Evolutionary conservation across 1,140 invertebrate genomes (phyloP), one percentile per base, ranked within the genome.

Genomic region (Parasteatoda tepidariorum): DNA sequence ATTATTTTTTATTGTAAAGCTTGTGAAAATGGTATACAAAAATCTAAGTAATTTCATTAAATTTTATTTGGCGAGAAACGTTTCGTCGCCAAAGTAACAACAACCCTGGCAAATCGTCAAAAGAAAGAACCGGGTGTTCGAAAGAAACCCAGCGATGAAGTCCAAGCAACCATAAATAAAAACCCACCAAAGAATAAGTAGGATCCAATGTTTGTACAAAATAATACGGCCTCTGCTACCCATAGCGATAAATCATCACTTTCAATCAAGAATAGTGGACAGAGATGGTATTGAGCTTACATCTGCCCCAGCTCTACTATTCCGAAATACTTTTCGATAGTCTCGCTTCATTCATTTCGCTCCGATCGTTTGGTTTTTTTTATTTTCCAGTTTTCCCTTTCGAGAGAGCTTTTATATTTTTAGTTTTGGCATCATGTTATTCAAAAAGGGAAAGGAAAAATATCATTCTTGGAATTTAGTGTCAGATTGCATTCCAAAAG

Each of bases 171-270:
- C 71, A 75, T 75, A 75, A 75, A 75, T 75, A 75, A 75, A n/a
- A 75, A 75, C 55, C n/a, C 71, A 18, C 55, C 18, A 11, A 38
- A 75, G 71, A 75, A 75, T 75, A 75, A 75, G 71, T 75, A 75
- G 71, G 71, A 75, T 75, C 71, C 71, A n/a, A 75, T 75, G 71
- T 75, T 75, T 75, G 71, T 75, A 75, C 59, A 75, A 75, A 75
- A 75, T 75, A 75, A 75, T 75, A 41, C 71, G 71, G 71, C 71
- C 71, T 75, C 71, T 75, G 71, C 71, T 61, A 62, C 57, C 71
- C 31, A 28, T 18, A 26, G 55, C 71, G 71, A 75, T 75, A 75
- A 75, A 75, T 75, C 71, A 75, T 75, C 59, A 30, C 55, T 28
- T 75, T 75, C 71, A 75, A 75, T 75, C 71, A 75, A 62, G 57